Evolutionary conservation across 2,113 vertebrate genomes (phyloP).

Genomic region (Xyliphius kryptos): DNA sequence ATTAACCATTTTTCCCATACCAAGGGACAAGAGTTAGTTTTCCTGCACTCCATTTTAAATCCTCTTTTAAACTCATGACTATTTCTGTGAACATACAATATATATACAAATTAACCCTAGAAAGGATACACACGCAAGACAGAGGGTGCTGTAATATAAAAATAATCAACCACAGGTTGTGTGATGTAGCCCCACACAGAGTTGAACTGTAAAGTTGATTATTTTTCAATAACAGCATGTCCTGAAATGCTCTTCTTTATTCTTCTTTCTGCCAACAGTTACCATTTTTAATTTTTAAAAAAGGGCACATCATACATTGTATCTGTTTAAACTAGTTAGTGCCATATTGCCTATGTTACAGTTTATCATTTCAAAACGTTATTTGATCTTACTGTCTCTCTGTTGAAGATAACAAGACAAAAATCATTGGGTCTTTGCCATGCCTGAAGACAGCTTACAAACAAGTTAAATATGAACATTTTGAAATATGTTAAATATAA

Average conservation of each 20-base stretch:
- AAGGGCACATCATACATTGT: background rate
- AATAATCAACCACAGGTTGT: constrained; percentile 1
- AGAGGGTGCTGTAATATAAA: constrained; percentile 2
- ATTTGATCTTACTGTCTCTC: no score
- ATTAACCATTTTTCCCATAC: no score
- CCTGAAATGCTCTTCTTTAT: constrained; percentile 9
- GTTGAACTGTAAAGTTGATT: constrained; percentile 5
- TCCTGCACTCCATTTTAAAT: background rate
- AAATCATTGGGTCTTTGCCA: no score
- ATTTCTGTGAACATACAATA: background rate
- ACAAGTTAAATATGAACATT: no score
- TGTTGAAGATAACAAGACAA: no score
- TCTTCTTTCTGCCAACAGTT: background rate
- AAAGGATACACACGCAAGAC: background rate
- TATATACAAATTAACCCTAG: background rate
- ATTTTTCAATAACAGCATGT: constrained; percentile 5
- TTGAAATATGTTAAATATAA: no score
- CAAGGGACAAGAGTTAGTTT: no score
- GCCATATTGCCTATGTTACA: no score
- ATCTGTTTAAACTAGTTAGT: no score
- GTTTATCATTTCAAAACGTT: no score
- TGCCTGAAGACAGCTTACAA: no score
- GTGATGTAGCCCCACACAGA: background rate
- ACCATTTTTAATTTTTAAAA: background rate
- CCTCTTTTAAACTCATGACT: background rate